phyloP scores from a whole-genome alignment of 2,113 vertebrate species.

The Grammomys dolichurus region DNA sequence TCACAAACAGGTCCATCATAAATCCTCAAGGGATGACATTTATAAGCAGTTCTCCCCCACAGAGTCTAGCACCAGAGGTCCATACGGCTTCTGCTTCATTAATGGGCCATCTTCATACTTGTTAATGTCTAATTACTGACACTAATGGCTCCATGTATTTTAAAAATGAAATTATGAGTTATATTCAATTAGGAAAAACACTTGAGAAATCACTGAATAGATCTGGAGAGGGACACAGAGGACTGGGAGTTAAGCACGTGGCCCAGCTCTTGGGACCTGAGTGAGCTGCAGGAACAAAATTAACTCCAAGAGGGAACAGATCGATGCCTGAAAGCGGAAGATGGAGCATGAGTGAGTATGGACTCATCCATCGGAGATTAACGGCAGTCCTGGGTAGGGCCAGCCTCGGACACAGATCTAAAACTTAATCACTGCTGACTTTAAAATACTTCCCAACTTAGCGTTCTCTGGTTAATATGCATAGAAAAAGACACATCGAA shows the following conservation, averaged over 20 bases:
- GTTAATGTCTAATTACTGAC: conserved; percentile 86
- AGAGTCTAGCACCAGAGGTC: conserved; percentile 69
- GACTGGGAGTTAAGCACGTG: conserved; percentile 74
- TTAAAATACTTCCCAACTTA: conserved; percentile 81
- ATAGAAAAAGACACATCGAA: conserved; percentile 78
- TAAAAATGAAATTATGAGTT: conserved; percentile 86
- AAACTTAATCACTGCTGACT: conserved; percentile 81
- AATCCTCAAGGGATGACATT: conserved; percentile 77
- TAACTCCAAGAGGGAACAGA: conserved; percentile 77
- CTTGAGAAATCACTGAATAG: conserved; percentile 82
- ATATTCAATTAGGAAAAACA: conserved; percentile 87
- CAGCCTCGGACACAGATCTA: conserved; percentile 76
- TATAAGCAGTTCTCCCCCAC: conserved; percentile 70
- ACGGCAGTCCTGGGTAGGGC: conserved; percentile 73
- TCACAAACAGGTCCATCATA: conserved; percentile 81
- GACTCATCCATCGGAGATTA: conserved; percentile 77
- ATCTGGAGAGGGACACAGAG: conserved; percentile 84
- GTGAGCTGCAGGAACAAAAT: conserved; percentile 84
- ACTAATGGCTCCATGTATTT: conserved; percentile 86
- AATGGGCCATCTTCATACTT: conserved; percentile 87
- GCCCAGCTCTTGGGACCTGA: conserved; percentile 68
- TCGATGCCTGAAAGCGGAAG: conserved; percentile 73
- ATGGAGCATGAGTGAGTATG: conserved; percentile 57
- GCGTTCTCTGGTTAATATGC: conserved; percentile 77
- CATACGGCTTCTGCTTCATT: conserved; percentile 85